Percentiles rank a stretch among this genome's conserved stretches.
Evolutionary conservation across 2,888 invertebrate genomes (phyloP).

Genomic region (Drosophila monieri): DNA sequence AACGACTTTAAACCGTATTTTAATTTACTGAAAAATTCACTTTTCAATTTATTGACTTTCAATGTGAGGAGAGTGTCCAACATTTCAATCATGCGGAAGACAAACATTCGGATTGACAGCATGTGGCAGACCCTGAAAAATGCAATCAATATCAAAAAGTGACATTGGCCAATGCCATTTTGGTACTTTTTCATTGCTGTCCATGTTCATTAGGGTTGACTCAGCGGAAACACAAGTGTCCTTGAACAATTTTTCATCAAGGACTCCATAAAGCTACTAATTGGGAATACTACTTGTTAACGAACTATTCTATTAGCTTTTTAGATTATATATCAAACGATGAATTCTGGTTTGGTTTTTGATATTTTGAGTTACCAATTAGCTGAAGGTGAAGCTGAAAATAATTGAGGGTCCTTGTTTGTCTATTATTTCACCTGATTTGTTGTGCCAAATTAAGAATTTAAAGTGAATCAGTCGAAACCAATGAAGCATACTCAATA

Average conservation of each 20-base stretch:
- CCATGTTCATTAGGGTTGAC: slow-evolving; percentile 37
- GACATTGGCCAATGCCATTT: slow-evolving; percentile 27
- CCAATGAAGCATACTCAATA: slow-evolving; percentile 35
- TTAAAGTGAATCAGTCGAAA: slow-evolving; percentile 28
- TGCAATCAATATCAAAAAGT: slow-evolving; percentile 59
- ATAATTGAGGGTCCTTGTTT: background rate
- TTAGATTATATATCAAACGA: background rate
- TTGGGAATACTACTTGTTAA: background rate
- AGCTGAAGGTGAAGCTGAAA: background rate
- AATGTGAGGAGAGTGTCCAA: slow-evolving; percentile 27
- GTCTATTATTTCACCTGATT: slow-evolving; percentile 12
- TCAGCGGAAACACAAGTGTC: slow-evolving; percentile 1
- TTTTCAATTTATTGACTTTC: background rate
- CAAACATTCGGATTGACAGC: slow-evolving; percentile 43
- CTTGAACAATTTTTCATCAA: slow-evolving; percentile 1
- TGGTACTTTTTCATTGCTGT: slow-evolving; percentile 22
- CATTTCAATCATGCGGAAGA: slow-evolving; percentile 26
- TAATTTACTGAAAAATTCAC: slow-evolving; percentile 12
- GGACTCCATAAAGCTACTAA: background rate
- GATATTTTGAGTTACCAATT: background rate
- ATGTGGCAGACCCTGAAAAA: slow-evolving; percentile 31
- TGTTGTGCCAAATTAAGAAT: slow-evolving; percentile 5
- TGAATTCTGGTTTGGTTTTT: background rate
- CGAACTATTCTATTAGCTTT: too few species aligned
- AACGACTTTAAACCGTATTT: background rate